Evolutionary conservation across 2,888 invertebrate species (phyloP).

Genomic region (Pemphredon lugubris): DNA sequence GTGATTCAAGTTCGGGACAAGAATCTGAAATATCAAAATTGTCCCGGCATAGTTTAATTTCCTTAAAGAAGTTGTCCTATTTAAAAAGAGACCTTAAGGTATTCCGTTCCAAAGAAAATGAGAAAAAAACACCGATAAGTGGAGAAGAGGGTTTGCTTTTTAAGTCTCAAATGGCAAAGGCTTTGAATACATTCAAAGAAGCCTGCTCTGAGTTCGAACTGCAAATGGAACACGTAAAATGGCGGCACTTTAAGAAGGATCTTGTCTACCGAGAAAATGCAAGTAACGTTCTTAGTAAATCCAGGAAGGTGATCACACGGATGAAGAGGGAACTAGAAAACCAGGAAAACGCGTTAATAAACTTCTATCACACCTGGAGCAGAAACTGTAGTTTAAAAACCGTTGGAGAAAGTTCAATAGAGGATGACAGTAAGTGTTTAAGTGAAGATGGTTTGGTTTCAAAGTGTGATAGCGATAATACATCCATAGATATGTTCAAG

Average conservation of each 20-base stretch:
- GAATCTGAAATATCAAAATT: constrained; percentile 62
- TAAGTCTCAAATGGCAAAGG: constrained; percentile 15
- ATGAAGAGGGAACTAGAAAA: constrained; percentile 35
- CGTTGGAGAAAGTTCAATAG: no score
- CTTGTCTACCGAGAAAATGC: no score
- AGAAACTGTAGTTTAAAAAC: constrained; percentile 48
- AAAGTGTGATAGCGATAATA: constrained; percentile 69
- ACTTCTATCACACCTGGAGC: constrained; percentile 61
- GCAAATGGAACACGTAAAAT: constrained; percentile 50
- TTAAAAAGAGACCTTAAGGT: no score
- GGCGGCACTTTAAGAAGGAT: constrained; percentile 46
- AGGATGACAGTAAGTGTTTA: not conserved
- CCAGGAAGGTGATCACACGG: no score
- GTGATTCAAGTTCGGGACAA: constrained; percentile 66
- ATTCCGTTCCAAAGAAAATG: no score
- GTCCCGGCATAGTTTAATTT: constrained; percentile 24
- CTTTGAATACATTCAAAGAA: constrained; percentile 40
- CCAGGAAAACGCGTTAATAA: constrained; percentile 49
- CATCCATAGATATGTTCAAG: no score
- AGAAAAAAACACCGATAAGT: constrained; percentile 16
- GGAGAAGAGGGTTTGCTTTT: constrained; percentile 33
- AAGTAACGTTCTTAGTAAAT: no score
- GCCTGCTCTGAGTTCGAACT: constrained; percentile 26
- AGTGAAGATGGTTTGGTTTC: constrained; percentile 54
- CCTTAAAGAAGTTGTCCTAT: no score